Percentiles rank a stretch among this genome's conserved stretches.
Conservation (phyloP, 2,113 vertebrate genomes). For the Chelonoidis abingdonii region DNA sequence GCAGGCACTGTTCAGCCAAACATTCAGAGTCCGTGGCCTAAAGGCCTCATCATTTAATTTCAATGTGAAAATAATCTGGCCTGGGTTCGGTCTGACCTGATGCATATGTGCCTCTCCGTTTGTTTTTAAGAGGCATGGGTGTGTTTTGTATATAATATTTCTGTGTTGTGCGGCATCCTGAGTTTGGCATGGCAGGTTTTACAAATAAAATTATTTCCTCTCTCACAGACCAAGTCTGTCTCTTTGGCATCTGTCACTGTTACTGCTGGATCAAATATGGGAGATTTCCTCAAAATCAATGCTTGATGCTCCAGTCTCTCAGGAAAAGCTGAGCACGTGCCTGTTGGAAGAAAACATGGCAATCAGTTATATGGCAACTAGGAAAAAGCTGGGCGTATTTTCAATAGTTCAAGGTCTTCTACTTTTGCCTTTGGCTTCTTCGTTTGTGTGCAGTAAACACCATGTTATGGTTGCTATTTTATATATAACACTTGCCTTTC, state of each 20-base stretch:
- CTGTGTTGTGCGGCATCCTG: accelerated
- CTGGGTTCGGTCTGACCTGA: background rate
- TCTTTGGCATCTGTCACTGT: background rate
- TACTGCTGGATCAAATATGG: background rate
- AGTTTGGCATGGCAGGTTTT: background rate
- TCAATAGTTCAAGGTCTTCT: slow-evolving; percentile 5
- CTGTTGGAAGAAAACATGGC: background rate
- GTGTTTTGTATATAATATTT: background rate
- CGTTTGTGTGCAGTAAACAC: background rate
- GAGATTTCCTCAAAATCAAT: accelerated
- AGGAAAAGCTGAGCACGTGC: background rate
- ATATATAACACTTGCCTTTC: slow-evolving; percentile 17
- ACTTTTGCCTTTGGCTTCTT: background rate
- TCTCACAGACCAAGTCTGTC: background rate
- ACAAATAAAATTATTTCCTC: background rate
- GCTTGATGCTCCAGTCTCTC: background rate
- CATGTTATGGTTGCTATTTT: slow-evolving; percentile 20
- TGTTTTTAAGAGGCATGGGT: background rate
- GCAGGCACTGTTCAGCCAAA: background rate
- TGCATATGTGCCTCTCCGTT: accelerated
- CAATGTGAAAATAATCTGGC: background rate
- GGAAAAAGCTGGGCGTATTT: background rate
- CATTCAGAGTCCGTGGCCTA: background rate
- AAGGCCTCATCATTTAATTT: accelerated
- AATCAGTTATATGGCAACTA: background rate